These are phyloP conservation scores for Agelas oroides DNA, from an alignment of 37 sponge, comb jelly and placozoan species.

Conservation along the genomic window DNA sequence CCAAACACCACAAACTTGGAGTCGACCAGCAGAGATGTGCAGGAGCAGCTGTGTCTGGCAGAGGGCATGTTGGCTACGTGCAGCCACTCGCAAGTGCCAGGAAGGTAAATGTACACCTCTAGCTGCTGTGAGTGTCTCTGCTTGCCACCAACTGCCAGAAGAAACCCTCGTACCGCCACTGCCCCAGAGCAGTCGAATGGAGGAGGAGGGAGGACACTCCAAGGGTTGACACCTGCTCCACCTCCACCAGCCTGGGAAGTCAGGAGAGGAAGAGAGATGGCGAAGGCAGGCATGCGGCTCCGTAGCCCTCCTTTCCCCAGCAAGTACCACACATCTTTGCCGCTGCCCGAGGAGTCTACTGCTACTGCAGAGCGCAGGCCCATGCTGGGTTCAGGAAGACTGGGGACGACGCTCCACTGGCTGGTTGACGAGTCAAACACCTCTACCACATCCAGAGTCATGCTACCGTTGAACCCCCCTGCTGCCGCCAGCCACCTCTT, in stretches of 20 bases:
- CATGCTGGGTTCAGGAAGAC: conserved; percentile 32
- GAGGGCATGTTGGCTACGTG: conserved; percentile 27
- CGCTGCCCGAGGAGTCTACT: background rate
- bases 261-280: conserved; percentile 29
- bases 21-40: conserved; percentile 4
- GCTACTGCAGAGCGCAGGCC: conserved; percentile 21
- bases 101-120: conserved; percentile 52
- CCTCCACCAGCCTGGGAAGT: background rate
- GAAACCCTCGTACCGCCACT: conserved; percentile 30
- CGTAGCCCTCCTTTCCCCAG: conserved; percentile 9
- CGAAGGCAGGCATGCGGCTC: conserved; percentile 12
- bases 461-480: conserved; percentile 26
- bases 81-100: conserved; percentile 61
- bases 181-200: conserved; percentile 28
- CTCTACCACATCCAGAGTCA: conserved; percentile 13
- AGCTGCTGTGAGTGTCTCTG: conserved; percentile 21
- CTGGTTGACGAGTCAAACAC: background rate
- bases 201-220: conserved; percentile 43
- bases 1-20: conserved; percentile 39
- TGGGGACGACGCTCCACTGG: conserved; percentile 6
- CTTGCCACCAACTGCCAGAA: conserved; percentile 43
- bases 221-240: background rate
- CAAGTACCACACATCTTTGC: conserved; percentile 40
- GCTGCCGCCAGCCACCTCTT: conserved; percentile 39
- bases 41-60: conserved; percentile 38